Evolutionary conservation across 2,888 invertebrate genomes (phyloP), one percentile per base, ranked within the genome.

Genomic region (Standfussiana lucernea): DNA sequence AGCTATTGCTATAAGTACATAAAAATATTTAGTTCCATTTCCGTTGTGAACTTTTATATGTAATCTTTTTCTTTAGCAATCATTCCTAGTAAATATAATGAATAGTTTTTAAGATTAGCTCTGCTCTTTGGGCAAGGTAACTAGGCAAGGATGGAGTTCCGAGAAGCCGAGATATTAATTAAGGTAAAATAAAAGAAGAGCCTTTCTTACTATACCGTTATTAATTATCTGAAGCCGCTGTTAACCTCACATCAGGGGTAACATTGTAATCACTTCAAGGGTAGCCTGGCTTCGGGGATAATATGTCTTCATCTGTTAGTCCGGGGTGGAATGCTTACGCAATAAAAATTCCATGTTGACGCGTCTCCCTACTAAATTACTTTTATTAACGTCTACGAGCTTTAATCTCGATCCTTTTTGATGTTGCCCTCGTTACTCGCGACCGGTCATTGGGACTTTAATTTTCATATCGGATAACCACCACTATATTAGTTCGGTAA

Each of bases 281-380:
- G 75, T 76, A 83, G 77, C 68, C 67, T 68, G 77, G 70, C 73
- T 69, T 72, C 72, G 86, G 76, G 85, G 88, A 89, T 90, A 90
- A 92, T 91, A 91, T 87, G 89, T 92, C 93, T 93, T 92, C 92
- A 92, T 93, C 92, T 90, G 91, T 91, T 90, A 91, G 89, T 79
- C 89, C 88, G 82, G 77, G 78, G 77, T 65, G 81, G 89, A 90
- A 91, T 89, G 89, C 86, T 88, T 88, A 88, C 89, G 92, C 86
- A 92, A 93, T 94, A 93, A 93, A 94, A 93, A 94, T 93, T 93
- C 93, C 92, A 88, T 85, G 85, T 86, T 84, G 90, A 89, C 90
- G 89, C 90, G 89, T 89, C 86, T 89, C 87, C 84, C 80, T 86
- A 89, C 89, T 92, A 93, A 93, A 93, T 93, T 91, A 93, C 93